These are phyloP conservation scores for Epizoanthus stellaris DNA, from an alignment of 92 coral and sea anemone species.

Conservation along the genomic window DNA sequence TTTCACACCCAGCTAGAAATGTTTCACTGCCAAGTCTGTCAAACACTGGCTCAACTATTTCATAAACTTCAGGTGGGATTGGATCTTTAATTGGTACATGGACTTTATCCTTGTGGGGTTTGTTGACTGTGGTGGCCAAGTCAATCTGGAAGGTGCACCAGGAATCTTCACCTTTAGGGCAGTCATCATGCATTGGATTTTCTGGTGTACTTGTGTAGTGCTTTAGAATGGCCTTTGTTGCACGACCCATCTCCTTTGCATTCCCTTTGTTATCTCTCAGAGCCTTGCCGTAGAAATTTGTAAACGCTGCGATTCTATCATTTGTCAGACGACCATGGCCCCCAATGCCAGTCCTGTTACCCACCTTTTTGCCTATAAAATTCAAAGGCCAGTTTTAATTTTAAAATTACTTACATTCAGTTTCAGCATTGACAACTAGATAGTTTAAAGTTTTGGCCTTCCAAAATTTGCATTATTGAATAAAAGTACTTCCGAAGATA, in stretches of 20 bases:
- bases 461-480: no score
- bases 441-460: no score
- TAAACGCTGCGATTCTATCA: slow-evolving; percentile 47
- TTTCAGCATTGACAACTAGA: no score
- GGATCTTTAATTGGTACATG: slow-evolving; percentile 60
- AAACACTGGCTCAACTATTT: slow-evolving; percentile 52
- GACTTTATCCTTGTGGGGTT: neutral
- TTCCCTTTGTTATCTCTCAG: slow-evolving; percentile 55
- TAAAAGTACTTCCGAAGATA: no score
- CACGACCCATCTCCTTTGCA: slow-evolving; percentile 52
- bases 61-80: slow-evolving; percentile 52
- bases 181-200: slow-evolving; percentile 58
- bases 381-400: no score
- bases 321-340: slow-evolving; percentile 43
- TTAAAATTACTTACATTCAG: no score
- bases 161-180: slow-evolving; percentile 51
- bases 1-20: slow-evolving; percentile 68
- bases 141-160: slow-evolving; percentile 67
- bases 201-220: slow-evolving; percentile 56
- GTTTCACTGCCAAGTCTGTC: slow-evolving; percentile 53
- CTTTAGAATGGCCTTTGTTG: slow-evolving; percentile 58
- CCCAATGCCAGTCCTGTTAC: slow-evolving; percentile 22
- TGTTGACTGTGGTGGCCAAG: slow-evolving; percentile 30
- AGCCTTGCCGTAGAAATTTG: slow-evolving; percentile 48
- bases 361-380: slow-evolving; percentile 19